Conservation (phyloP, 2,888 invertebrate genomes). For the Alviniconcha strummeri region DNA sequence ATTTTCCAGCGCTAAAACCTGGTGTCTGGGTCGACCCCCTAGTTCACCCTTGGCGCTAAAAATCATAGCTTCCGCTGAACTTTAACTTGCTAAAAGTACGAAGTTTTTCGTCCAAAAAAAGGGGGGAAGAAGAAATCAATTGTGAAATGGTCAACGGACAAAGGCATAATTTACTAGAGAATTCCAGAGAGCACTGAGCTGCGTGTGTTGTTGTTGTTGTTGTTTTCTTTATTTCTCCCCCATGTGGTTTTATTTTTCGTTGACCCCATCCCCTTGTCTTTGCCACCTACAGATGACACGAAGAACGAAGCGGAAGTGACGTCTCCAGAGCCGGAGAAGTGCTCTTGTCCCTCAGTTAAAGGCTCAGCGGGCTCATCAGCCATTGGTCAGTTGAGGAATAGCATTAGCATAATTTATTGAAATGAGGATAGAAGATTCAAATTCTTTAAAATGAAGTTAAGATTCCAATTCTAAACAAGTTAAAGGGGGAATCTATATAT, state of each 20-base stretch:
- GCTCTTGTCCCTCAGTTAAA: not conserved
- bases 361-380: not conserved
- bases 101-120: too few relatives aligned
- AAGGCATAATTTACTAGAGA: too few relatives aligned
- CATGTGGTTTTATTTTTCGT: conserved; percentile 8
- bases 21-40: too few relatives aligned
- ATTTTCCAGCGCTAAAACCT: too few relatives aligned
- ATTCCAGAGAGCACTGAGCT: too few relatives aligned
- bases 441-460: not conserved
- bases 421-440: not conserved
- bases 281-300: not conserved
- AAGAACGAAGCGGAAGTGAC: not conserved
- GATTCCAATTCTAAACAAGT: not conserved
- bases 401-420: not conserved
- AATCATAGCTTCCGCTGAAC: too few relatives aligned
- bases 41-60: too few relatives aligned
- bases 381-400: conserved; percentile 10
- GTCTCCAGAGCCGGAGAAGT: not conserved
- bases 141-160: too few relatives aligned
- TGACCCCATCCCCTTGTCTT: conserved; percentile 13
- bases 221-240: not conserved
- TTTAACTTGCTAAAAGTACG: too few relatives aligned
- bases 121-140: too few relatives aligned
- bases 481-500: not conserved
- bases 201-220: not conserved